A percentile compares a stretch with the other conserved stretches of the same genome.
Conservation (phyloP, 2,888 invertebrate genomes). For the Sphinx pinastri region DNA sequence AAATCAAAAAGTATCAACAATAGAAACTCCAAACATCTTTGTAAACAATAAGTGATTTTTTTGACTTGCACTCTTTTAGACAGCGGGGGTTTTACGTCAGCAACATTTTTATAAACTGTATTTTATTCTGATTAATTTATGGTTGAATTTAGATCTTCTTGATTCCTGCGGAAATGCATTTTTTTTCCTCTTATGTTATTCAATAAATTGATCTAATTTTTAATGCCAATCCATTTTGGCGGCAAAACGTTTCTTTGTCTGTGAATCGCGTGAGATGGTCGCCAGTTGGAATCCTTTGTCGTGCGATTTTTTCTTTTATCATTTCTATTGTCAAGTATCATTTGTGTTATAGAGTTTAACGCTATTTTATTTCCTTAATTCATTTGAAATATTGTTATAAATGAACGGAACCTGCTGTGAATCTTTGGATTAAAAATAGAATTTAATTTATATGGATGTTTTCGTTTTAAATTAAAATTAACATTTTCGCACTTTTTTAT, state of each 20-base stretch:
- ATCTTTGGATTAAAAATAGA: not conserved
- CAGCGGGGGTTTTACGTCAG: conserved; percentile 26
- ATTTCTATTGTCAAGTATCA: conserved; percentile 17
- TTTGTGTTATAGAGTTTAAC: conserved; percentile 17
- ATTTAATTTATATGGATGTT: not conserved
- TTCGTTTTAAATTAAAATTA: not conserved
- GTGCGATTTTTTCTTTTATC: not conserved
- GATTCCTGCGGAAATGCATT: not conserved
- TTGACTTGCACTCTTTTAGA: conserved; percentile 26
- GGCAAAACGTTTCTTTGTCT: conserved; percentile 16
- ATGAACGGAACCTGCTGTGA: too few relatives aligned
- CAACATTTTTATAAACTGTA: not conserved
- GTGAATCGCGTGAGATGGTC: conserved; percentile 1
- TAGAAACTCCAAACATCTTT: conserved; percentile 23
- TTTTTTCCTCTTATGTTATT: not conserved
- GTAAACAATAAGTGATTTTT: conserved; percentile 27
- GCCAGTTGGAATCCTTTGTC: conserved; percentile 13
- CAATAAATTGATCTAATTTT: conserved; percentile 19
- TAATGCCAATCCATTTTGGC: conserved; percentile 22
- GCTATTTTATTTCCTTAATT: conserved; percentile 14
- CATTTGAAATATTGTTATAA: not conserved
- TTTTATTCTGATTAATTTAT: not conserved
- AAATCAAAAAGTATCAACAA: conserved; percentile 27
- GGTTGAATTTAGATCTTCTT: not conserved
- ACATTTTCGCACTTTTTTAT: too few relatives aligned